Conservation (phyloP, 2,113 vertebrate species). For the Petrocephalus microphthalmus region DNA sequence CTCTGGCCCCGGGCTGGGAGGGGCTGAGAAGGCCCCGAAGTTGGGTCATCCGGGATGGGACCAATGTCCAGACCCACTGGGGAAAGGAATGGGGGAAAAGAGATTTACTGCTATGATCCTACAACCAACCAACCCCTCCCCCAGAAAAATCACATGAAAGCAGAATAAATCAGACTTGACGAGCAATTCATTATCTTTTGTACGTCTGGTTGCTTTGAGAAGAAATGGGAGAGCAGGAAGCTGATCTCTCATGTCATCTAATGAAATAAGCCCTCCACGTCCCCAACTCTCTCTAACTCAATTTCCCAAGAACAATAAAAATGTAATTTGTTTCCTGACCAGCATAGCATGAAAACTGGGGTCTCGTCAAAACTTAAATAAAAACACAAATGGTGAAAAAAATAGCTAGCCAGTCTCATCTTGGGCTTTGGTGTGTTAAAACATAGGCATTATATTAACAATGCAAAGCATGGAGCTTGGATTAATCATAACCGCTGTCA, state of each 20-base stretch:
- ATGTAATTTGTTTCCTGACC: conserved; percentile 30
- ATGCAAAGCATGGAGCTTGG: conserved; percentile 16
- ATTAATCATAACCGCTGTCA: conserved; percentile 34
- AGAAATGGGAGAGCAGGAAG: conserved; percentile 5
- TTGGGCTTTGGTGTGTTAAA: conserved; percentile 16
- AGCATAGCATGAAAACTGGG: conserved; percentile 5
- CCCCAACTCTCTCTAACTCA: conserved; percentile 9
- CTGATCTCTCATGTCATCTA: conserved; percentile 29
- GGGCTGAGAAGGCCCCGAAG: conserved; percentile 57
- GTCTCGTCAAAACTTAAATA: conserved; percentile 4
- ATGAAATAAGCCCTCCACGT: conserved; percentile 28
- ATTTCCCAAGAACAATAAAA: conserved; percentile 35
- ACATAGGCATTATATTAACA: conserved; percentile 27
- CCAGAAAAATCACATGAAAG: conserved; percentile 18
- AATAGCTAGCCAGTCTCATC: conserved; percentile 5
- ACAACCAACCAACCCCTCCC: background rate
- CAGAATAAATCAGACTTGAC: conserved; percentile 28
- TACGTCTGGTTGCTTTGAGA: conserved; percentile 18
- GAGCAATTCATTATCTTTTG: conserved; percentile 32
- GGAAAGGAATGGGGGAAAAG: conserved; percentile 23
- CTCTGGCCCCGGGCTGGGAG: conserved; percentile 60
- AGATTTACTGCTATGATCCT: background rate
- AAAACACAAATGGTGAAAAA: background rate
- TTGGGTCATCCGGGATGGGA: conserved; percentile 61
- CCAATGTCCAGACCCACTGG: conserved; percentile 76